Base-by-base conservation (phyloP, 2,797 vertebrate species). In the Borostomias antarcticus region DNA sequence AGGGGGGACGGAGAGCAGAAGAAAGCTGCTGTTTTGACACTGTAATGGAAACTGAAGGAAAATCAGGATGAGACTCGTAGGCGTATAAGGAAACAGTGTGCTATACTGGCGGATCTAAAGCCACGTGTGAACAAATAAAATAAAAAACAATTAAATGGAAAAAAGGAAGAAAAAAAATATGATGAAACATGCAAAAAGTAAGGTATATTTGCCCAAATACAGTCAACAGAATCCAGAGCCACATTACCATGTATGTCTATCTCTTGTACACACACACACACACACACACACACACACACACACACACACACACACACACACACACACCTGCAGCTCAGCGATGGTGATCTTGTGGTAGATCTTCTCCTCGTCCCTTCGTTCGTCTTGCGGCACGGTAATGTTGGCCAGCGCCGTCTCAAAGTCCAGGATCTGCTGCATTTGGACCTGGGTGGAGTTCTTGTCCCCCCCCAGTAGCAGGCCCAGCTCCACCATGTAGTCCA, bases 401-500 rank as follows among this genome's bases (percentile, higher is more conserved):
- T 94, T 96, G 70, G 97, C 97, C 43, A 99, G 87, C 1, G 88
- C 84, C 0, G 87, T 95, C 89, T 99, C 97, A 0, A 99, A 91
- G 8, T 97, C 95, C 79, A 99, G 79, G 43, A 98, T 95, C 83
- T 95, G 95, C 86, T 88, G 92, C 97, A 99, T 98, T 89, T 95
- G 96, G 28, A 78, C 70, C 58, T 80, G 91, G 0, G 94, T 95
- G 67, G 94, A 84, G 67, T 84, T 85, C 0, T 77, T 87, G 29
- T 74, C 79, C 0, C 96, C 97, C 0, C 97, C 97, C 62, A 98
- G 89, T 74, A 98, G 90, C 4, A 88, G 72, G 1, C 95, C 95
- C 81, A 99, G 84, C 83, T 98, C 95, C 79, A 96, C 95, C 97
- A 99, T 98, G 88, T 99, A 99, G 70, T 96, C 94, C 87, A 98